A percentile compares a stretch with the other conserved stretches of the same genome.
Evolutionary conservation across 2,113 vertebrate genomes (phyloP).

Genomic region (Aleadryas rufinucha): DNA sequence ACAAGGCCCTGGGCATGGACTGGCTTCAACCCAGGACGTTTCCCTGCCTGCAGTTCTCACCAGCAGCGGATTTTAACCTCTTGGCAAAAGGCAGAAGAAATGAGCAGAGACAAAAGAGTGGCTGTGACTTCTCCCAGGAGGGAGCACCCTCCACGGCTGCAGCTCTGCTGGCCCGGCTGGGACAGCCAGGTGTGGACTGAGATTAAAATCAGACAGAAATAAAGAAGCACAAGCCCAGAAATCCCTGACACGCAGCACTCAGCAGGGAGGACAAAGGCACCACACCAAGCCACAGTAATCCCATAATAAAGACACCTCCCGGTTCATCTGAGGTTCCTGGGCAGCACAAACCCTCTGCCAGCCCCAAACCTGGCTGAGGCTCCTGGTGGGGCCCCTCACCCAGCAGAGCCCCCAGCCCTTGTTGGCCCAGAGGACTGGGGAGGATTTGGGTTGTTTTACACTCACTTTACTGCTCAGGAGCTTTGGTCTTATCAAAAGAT

Average conservation of each 20-base stretch:
- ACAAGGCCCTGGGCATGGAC: not conserved
- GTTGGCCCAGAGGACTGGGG: too few species aligned
- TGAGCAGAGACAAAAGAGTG: not conserved
- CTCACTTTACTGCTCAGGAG: not conserved
- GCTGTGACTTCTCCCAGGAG: not conserved
- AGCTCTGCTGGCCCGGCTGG: not conserved
- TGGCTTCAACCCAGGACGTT: not conserved
- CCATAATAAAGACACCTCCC: not conserved
- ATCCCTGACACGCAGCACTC: not conserved
- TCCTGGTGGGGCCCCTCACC: accelerated
- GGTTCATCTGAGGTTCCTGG: not conserved
- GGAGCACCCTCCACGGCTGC: not conserved
- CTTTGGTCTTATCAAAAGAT: not conserved
- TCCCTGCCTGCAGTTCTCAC: not conserved
- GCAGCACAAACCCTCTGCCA: not conserved
- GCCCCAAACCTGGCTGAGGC: not conserved
- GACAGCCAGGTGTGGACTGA: not conserved
- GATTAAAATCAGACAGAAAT: not conserved
- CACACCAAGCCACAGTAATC: accelerated
- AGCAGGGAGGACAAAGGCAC: not conserved
- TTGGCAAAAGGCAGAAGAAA: not conserved
- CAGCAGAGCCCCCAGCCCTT: not conserved
- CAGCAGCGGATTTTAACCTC: not conserved
- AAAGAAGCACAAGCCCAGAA: not conserved
- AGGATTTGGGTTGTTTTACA: not conserved